phyloP scores from a whole-genome alignment of 2,797 vertebrate genomes.

The Peromyscus melanophrys region DNA sequence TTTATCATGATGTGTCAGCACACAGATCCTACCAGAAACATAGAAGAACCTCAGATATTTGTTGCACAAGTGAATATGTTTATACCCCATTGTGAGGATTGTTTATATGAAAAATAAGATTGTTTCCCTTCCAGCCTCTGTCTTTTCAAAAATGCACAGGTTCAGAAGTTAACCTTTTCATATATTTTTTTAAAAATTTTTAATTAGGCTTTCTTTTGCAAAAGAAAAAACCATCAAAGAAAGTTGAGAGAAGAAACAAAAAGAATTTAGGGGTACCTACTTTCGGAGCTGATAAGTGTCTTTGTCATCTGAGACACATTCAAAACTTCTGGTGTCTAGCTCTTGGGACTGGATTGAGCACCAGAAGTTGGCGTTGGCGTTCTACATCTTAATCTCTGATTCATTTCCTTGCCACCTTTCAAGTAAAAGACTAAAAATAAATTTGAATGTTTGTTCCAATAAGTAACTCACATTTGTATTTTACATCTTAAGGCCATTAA shows the following conservation, averaged over 20 bases:
- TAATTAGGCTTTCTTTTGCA: background rate
- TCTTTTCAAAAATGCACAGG: background rate
- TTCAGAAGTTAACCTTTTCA: slow-evolving; percentile 5
- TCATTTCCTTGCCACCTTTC: background rate
- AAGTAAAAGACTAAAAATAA: slow-evolving; percentile 38
- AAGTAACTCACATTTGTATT: background rate
- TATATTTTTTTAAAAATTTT: background rate
- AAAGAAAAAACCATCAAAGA: background rate
- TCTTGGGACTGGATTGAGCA: background rate
- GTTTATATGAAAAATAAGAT: background rate
- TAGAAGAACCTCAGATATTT: background rate
- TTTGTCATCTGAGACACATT: background rate
- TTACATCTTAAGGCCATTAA: slow-evolving; percentile 44
- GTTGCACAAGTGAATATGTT: background rate
- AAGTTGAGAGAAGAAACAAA: background rate
- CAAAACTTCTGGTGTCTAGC: background rate
- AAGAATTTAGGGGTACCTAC: background rate
- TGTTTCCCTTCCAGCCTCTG: background rate
- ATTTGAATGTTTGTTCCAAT: background rate
- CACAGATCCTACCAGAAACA: background rate
- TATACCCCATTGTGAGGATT: background rate
- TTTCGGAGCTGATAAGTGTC: background rate
- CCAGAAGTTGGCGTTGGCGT: background rate
- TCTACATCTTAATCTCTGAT: slow-evolving; percentile 23
- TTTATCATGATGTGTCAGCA: background rate